Base-by-base conservation (phyloP, 2,113 vertebrate species). In the Pogonocichla stellata region DNA sequence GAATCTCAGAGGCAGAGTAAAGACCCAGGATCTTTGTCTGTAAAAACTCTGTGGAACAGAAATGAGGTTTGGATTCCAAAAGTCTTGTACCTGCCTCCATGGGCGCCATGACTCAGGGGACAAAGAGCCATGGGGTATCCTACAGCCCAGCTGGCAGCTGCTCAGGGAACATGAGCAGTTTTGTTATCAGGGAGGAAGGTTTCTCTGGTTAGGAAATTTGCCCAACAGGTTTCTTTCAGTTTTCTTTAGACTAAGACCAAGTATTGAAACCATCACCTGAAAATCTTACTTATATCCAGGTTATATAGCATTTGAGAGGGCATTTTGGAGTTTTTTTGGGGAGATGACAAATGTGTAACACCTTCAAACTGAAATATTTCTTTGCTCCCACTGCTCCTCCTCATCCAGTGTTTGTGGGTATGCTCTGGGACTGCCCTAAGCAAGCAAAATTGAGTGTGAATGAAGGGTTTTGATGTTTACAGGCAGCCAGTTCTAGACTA, bases 21-120 rank as follows among this genome's bases (percentile, higher is more conserved):
- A 67, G 29, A n/a, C 12, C 25, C 10, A 8, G 43, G 28, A 48
- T 45, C 71, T 38, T 67, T 25, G 4, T 8, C 42, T 82, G 22
- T 81, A 42, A 58, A 89, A 62, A 1, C 14, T 6, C 13, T 19
- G 10, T 31, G 18, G 61, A 90, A 69, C 11, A 79, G 40, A 81
- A 88, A 33, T 3, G 5, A 57, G 3, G 11, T 43, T 66, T 90
- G 64, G 26, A 57, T 58, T 20, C 42, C 2, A 1, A 50, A 87
- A 69, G n/a, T 8, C 19, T 34, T 74, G 29, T 8, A 10, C 64
- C 29, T 2, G 2, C 33, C 29, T 51, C 11, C 0, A 4, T 48
- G n/a, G 38, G 33, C 31, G 75, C 25, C 4, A 0, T 53, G 36
- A 20, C 28, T 7, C 28, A 53, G 61, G 31, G 54, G 45, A 16